Conservation (phyloP, 2,113 vertebrate species). For the Protobothrops mucrosquamatus region DNA sequence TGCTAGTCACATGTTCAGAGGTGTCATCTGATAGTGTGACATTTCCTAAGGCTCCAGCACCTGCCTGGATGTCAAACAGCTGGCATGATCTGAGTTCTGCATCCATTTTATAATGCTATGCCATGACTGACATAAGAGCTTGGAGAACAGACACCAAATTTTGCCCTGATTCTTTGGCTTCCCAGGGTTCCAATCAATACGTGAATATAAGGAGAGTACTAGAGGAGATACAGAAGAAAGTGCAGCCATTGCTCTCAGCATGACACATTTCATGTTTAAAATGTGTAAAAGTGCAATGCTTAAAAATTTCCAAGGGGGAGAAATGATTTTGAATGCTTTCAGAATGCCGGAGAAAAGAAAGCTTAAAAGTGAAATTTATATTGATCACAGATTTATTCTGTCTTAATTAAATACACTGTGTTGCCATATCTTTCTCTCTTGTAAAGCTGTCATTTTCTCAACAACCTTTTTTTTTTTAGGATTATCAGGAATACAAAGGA, state of each 20-base stretch:
- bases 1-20: constrained; percentile 59
- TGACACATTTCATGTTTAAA: neutral
- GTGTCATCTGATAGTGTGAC: constrained; percentile 64
- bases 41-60: constrained; percentile 71
- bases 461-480: neutral
- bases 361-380: neutral
- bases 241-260: neutral
- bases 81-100: constrained; percentile 53
- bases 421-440: neutral
- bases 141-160: constrained; percentile 50
- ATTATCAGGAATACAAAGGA: neutral
- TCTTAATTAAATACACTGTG: neutral
- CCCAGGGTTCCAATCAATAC: constrained; percentile 30
- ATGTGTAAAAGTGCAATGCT: neutral
- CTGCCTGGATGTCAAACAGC: constrained; percentile 69
- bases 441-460: neutral
- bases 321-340: constrained; percentile 1
- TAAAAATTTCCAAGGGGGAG: neutral
- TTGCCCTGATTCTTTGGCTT: constrained; percentile 55
- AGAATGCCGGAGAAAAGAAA: neutral
- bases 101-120: constrained; percentile 56
- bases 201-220: constrained; percentile 16
- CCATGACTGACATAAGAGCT: constrained; percentile 54
- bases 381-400: neutral
- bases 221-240: constrained; percentile 36